Evolutionary conservation across 2,888 invertebrate species (phyloP).

Genomic region (Saturnia pavonia): DNA sequence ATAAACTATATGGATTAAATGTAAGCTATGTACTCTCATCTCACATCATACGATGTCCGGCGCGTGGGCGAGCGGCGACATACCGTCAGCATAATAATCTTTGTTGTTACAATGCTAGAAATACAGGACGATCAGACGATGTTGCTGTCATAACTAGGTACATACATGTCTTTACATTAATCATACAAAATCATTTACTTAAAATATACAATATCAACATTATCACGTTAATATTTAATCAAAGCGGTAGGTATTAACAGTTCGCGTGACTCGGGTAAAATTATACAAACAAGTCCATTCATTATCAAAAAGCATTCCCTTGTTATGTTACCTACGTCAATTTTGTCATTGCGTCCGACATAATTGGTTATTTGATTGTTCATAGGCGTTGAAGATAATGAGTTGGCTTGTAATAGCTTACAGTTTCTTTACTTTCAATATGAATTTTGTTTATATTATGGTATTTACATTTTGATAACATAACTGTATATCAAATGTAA

Average conservation of each 20-base stretch:
- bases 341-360: constrained; percentile 31
- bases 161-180: background rate
- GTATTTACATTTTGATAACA: too few species aligned
- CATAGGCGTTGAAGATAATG: constrained; percentile 23
- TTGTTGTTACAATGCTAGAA: too few species aligned
- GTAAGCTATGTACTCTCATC: too few species aligned
- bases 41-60: too few species aligned
- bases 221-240: background rate
- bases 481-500: too few species aligned
- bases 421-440: background rate
- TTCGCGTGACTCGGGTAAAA: constrained; percentile 38
- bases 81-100: too few species aligned
- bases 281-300: constrained; percentile 53
- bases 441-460: constrained; percentile 29
- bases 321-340: constrained; percentile 44
- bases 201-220: background rate
- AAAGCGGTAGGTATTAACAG: constrained; percentile 28
- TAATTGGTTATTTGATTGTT: constrained; percentile 50
- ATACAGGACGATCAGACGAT: too few species aligned
- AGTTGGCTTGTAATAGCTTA: background rate
- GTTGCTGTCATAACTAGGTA: too few species aligned
- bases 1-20: too few species aligned
- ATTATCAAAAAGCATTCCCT: constrained; percentile 58
- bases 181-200: background rate
- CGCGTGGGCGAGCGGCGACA: too few species aligned